Conservation (phyloP, 1,140 invertebrate genomes). For the Drosophila virilis region DNA sequence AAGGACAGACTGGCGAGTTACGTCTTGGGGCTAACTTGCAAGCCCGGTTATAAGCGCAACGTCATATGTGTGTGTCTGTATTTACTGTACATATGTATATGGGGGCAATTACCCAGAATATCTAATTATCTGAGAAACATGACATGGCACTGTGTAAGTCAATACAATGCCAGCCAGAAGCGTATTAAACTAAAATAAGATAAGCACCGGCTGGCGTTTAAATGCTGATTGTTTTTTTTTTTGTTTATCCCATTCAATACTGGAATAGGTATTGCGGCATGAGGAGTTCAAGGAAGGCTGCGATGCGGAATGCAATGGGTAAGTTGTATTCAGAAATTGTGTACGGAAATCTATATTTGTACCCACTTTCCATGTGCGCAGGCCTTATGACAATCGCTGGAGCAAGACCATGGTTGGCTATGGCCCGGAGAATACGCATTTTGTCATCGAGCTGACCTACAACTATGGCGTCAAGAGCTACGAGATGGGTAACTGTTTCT, state of each 20-base stretch:
- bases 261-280: constrained; percentile 93
- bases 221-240: constrained; percentile 2
- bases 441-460: constrained; percentile 98
- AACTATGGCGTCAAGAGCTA: constrained; percentile 97
- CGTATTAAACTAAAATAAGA: constrained; percentile 8
- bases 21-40: constrained; percentile 1
- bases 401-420: constrained; percentile 99
- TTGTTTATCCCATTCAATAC: neutral
- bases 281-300: constrained; percentile 99
- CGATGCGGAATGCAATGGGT: constrained; percentile 98
- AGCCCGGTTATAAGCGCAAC: constrained; percentile 8
- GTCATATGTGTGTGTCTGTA: neutral
- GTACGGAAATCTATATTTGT: too few relatives aligned
- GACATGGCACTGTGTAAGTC: constrained; percentile 1
- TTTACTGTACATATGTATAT: neutral
- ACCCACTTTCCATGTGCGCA: constrained; percentile 69
- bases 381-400: constrained; percentile 98
- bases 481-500: constrained; percentile 85
- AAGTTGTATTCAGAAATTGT: constrained; percentile 58
- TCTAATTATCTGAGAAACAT: constrained; percentile 3
- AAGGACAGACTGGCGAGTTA: neutral
- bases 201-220: neutral
- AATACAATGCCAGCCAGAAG: neutral
- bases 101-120: constrained; percentile 11
- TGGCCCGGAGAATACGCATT: constrained; percentile 97